Evolutionary conservation across 2,888 invertebrate species (phyloP).

Genomic region (Tachina fera): DNA sequence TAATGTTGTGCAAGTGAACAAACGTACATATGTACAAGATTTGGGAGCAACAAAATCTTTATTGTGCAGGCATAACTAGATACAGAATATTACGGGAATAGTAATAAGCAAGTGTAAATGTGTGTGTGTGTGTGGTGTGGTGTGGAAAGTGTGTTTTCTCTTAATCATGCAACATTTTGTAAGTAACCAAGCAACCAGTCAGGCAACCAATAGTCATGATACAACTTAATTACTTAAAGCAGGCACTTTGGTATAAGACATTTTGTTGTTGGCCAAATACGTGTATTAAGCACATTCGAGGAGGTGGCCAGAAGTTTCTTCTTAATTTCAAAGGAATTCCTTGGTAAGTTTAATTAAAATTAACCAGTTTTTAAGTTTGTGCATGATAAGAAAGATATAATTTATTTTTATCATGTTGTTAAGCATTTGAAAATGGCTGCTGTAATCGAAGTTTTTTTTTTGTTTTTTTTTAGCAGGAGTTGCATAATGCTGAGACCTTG

Average conservation of each 20-base stretch:
- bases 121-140: neutral
- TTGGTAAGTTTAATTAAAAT: no score
- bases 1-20: slow-evolving; percentile 51
- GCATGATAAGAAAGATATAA: no score
- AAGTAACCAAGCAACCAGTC: slow-evolving; percentile 35
- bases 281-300: neutral
- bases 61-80: slow-evolving; percentile 17
- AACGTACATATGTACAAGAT: slow-evolving; percentile 8
- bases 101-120: neutral
- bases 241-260: slow-evolving; percentile 21
- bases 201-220: slow-evolving; percentile 32
- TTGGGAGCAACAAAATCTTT: slow-evolving; percentile 9
- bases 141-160: slow-evolving; percentile 42
- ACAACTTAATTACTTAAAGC: slow-evolving; percentile 67
- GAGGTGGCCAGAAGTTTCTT: neutral
- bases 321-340: no score
- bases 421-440: no score
- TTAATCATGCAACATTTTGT: slow-evolving; percentile 67
- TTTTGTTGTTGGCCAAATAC: slow-evolving; percentile 18
- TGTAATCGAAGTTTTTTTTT: no score
- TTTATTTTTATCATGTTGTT: no score
- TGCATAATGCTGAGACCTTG: no score
- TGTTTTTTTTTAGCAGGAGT: no score
- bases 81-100: neutral
- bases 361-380: no score